A percentile compares a stretch with the other conserved stretches of the same genome.
Evolutionary conservation across 2,888 invertebrate species (phyloP).

Genomic region (Melanophora roralis): DNA sequence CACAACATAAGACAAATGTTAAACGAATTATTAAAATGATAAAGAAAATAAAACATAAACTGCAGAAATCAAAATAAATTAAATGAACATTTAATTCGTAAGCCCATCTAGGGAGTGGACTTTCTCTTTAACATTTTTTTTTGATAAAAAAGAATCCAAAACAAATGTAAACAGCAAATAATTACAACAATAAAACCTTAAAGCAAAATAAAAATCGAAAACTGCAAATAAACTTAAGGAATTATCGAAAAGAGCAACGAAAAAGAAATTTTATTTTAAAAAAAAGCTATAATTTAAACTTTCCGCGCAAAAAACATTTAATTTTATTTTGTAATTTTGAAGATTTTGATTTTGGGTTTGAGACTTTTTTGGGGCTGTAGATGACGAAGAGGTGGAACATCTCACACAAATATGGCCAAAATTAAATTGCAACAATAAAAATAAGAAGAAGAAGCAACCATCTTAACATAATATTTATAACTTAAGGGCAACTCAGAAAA

Average conservation of each 20-base stretch:
- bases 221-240: constrained; percentile 8
- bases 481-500: constrained; percentile 58
- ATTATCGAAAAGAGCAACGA: constrained; percentile 8
- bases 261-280: constrained; percentile 42
- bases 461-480: constrained; percentile 55
- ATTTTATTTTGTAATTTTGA: constrained; percentile 48
- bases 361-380: background rate
- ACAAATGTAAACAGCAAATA: constrained; percentile 61
- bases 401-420: constrained; percentile 42
- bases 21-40: constrained; percentile 24
- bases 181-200: constrained; percentile 58
- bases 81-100: constrained; percentile 55
- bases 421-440: constrained; percentile 42
- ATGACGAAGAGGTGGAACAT: constrained; percentile 52
- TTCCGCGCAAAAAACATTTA: constrained; percentile 47
- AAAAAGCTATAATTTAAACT: constrained; percentile 58
- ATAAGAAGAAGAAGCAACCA: background rate
- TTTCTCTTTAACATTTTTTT: constrained; percentile 44
- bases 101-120: constrained; percentile 49
- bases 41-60: background rate
- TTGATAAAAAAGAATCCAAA: background rate
- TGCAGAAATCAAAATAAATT: constrained; percentile 29
- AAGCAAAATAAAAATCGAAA: constrained; percentile 48
- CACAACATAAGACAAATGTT: constrained; percentile 16
- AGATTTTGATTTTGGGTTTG: constrained; percentile 16